Conservation (phyloP, 1,140 invertebrate species). For the Halyomorpha halys region DNA sequence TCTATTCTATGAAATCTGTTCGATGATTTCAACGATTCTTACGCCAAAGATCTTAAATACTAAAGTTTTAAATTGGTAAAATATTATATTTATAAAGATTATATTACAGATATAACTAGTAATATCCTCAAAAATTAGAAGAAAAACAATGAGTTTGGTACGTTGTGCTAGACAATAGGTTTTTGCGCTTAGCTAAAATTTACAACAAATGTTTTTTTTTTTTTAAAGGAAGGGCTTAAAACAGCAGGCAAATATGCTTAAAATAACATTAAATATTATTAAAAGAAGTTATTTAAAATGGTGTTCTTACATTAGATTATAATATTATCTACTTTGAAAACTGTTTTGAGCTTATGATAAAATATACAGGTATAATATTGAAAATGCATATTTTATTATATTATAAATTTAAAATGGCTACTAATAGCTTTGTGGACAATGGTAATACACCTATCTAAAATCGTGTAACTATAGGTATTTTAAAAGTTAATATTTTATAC, state of each 20-base stretch:
- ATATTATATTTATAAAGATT: conserved; percentile 17
- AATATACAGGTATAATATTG: conserved; percentile 6
- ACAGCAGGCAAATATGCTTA: too few relatives aligned
- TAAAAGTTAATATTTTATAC: conserved; percentile 3
- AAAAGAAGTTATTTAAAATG: background rate
- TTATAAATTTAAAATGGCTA: conserved; percentile 9
- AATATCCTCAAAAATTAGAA: conserved; percentile 8
- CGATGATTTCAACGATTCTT: conserved; percentile 25
- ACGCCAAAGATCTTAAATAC: background rate
- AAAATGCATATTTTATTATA: conserved; percentile 9
- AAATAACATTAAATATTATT: too few relatives aligned
- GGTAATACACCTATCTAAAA: conserved; percentile 16
- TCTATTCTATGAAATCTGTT: conserved; percentile 24
- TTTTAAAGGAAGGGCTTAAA: background rate
- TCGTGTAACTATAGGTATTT: background rate
- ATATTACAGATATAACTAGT: conserved; percentile 10
- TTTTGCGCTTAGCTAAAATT: conserved; percentile 10
- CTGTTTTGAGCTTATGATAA: conserved; percentile 17
- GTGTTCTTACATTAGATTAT: conserved; percentile 8
- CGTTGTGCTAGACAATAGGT: background rate
- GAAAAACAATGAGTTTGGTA: conserved; percentile 17
- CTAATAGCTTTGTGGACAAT: conserved; percentile 11
- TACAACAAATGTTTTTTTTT: background rate
- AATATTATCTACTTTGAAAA: background rate
- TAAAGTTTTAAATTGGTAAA: conserved; percentile 14